phyloP scores from a whole-genome alignment of 2,888 invertebrate species.

The Oscheius sp. region DNA sequence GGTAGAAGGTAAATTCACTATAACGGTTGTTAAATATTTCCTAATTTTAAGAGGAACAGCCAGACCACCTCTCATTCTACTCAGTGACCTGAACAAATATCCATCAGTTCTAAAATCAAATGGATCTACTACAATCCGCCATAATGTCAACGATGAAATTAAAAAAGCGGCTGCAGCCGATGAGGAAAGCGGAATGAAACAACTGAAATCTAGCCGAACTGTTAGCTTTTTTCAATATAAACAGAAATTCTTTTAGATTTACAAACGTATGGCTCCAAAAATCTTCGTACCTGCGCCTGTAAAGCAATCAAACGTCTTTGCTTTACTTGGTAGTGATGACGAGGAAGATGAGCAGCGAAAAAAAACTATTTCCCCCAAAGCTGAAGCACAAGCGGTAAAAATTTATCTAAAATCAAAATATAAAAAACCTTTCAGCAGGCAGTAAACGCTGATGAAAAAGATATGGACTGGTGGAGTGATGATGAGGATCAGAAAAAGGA shows the following conservation, averaged over 20 bases:
- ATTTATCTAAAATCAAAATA: no score
- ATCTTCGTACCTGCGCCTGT: conserved; percentile 32
- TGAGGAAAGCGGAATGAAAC: conserved; percentile 31
- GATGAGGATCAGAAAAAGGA: background rate
- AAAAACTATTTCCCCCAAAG: background rate
- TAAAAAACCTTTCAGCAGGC: no score
- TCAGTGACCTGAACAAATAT: conserved; percentile 49
- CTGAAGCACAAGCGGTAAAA: background rate
- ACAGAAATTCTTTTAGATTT: conserved; percentile 25
- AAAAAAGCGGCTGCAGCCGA: conserved; percentile 30
- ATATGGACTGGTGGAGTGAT: conserved; percentile 32
- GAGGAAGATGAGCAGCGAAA: conserved; percentile 37
- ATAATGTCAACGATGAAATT: conserved; percentile 38
- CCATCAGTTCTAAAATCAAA: conserved; percentile 43
- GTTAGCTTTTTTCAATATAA: conserved; percentile 3
- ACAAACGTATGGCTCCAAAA: conserved; percentile 34
- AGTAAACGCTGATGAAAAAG: background rate
- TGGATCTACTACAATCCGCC: conserved; percentile 37
- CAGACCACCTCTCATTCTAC: conserved; percentile 43
- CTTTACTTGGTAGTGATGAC: conserved; percentile 36
- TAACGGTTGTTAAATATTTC: background rate
- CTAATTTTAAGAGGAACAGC: conserved; percentile 40
- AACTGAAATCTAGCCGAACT: background rate
- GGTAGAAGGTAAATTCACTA: conserved; percentile 70
- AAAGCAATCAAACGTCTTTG: conserved; percentile 36